Evolutionary conservation across 2,797 vertebrate species (phyloP).

Genomic region (Pelochelys cantorii): DNA sequence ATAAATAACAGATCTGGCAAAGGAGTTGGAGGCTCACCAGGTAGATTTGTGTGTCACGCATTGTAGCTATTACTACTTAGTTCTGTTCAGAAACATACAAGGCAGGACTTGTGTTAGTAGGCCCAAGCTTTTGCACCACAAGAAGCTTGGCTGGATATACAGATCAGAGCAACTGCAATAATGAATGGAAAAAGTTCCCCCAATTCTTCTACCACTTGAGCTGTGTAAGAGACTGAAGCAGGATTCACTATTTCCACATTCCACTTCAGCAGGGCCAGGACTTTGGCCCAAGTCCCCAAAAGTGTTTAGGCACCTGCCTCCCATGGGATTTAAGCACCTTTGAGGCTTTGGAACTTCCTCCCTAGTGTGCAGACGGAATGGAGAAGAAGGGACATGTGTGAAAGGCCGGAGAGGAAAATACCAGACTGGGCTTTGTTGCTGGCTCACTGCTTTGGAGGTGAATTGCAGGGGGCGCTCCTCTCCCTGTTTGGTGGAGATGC

Average conservation of each 20-base stretch:
- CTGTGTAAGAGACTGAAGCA: slow-evolving; percentile 15
- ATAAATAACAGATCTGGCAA: slow-evolving; percentile 14
- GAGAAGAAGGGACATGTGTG: background rate
- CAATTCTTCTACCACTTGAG: background rate
- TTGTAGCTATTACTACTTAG: background rate
- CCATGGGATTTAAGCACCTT: background rate
- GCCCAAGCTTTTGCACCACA: background rate
- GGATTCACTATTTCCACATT: background rate
- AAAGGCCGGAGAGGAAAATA: background rate
- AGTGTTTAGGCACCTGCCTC: background rate
- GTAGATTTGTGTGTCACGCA: background rate
- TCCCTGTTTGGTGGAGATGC: background rate
- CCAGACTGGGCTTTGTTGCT: too few species aligned
- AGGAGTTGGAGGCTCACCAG: background rate
- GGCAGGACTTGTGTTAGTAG: background rate
- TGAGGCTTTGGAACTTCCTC: background rate
- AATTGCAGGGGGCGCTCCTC: background rate
- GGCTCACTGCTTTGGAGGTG: background rate
- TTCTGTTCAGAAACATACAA: background rate
- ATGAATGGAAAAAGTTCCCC: background rate
- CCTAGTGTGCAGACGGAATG: background rate
- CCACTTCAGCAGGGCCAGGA: background rate
- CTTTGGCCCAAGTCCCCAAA: background rate
- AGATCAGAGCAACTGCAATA: background rate
- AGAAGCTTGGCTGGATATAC: background rate